Percentiles rank a stretch among this genome's conserved stretches.
phyloP scores from a whole-genome alignment of 2,888 invertebrate genomes.

The Mechanitis messenoides region DNA sequence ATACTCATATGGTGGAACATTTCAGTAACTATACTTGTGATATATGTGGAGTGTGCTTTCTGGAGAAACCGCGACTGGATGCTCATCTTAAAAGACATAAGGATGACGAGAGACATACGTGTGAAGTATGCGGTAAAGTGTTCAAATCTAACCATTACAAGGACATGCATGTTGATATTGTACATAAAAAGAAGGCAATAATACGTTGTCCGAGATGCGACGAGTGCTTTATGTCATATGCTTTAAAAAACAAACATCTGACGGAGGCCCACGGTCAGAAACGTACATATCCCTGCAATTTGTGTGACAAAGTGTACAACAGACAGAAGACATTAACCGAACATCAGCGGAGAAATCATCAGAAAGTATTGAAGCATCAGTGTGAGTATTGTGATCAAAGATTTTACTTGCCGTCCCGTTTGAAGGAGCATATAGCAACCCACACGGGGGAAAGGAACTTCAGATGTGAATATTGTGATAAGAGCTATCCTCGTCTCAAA shows the following conservation, averaged over 20 bases:
- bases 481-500: slow-evolving; percentile 77
- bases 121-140: slow-evolving; percentile 69
- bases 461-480: slow-evolving; percentile 76
- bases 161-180: slow-evolving; percentile 68
- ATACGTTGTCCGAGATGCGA: slow-evolving; percentile 65
- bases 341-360: slow-evolving; percentile 64
- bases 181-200: slow-evolving; percentile 65
- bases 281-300: slow-evolving; percentile 61
- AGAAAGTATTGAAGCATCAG: slow-evolving; percentile 67
- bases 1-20: slow-evolving; percentile 67
- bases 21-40: slow-evolving; percentile 68
- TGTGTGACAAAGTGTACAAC: slow-evolving; percentile 69
- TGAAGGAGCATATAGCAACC: slow-evolving; percentile 71
- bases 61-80: slow-evolving; percentile 65
- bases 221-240: slow-evolving; percentile 68
- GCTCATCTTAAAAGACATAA: slow-evolving; percentile 68
- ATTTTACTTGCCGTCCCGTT: slow-evolving; percentile 64
- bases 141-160: slow-evolving; percentile 69
- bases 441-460: slow-evolving; percentile 76
- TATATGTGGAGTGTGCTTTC: slow-evolving; percentile 65
- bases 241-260: slow-evolving; percentile 61
- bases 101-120: slow-evolving; percentile 71
- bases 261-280: slow-evolving; percentile 66
- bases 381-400: slow-evolving; percentile 75
- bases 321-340: slow-evolving; percentile 64